Conservation (phyloP, 2,888 invertebrate genomes). For the Xylophagus ater region DNA sequence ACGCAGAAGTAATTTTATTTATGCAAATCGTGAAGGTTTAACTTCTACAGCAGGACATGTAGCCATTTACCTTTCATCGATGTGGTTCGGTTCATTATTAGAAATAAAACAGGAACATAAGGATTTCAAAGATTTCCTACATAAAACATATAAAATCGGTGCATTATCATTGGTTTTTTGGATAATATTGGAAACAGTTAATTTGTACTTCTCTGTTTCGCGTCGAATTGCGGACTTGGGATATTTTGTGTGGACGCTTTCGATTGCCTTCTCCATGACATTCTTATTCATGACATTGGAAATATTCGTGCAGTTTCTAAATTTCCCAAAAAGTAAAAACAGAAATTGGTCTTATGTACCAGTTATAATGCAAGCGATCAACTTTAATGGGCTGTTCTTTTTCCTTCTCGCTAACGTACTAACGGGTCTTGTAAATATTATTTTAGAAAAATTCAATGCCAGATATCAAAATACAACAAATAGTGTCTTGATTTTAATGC, state of each 20-base stretch:
- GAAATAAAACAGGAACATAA: constrained; percentile 29
- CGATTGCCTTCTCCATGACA: constrained; percentile 47
- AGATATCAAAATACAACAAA: constrained; percentile 36
- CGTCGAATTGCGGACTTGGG: constrained; percentile 74
- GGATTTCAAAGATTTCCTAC: constrained; percentile 21
- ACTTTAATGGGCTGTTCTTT: constrained; percentile 70
- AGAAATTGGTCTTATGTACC: constrained; percentile 39
- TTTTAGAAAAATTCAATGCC: constrained; percentile 55
- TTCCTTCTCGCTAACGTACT: constrained; percentile 74
- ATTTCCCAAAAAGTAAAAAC: constrained; percentile 3
- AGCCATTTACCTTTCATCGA: constrained; percentile 66
- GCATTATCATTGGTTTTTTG: constrained; percentile 34
- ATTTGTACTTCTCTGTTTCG: constrained; percentile 50
- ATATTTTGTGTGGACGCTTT: constrained; percentile 67
- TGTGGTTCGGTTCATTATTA: constrained; percentile 49
- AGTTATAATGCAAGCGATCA: constrained; percentile 56
- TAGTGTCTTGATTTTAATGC: constrained; percentile 45
- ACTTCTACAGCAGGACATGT: constrained; percentile 76
- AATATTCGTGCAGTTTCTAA: constrained; percentile 22
- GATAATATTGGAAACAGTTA: constrained; percentile 40
- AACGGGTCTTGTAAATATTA: constrained; percentile 74
- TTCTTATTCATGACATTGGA: constrained; percentile 47
- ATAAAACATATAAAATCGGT: constrained; percentile 24
- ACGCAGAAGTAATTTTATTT: constrained; percentile 49
- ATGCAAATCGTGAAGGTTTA: constrained; percentile 87